Evolutionary conservation across 2,113 vertebrate species (phyloP), one percentile per base, ranked within the genome.

Genomic region (Opisthocomus hoazin): DNA sequence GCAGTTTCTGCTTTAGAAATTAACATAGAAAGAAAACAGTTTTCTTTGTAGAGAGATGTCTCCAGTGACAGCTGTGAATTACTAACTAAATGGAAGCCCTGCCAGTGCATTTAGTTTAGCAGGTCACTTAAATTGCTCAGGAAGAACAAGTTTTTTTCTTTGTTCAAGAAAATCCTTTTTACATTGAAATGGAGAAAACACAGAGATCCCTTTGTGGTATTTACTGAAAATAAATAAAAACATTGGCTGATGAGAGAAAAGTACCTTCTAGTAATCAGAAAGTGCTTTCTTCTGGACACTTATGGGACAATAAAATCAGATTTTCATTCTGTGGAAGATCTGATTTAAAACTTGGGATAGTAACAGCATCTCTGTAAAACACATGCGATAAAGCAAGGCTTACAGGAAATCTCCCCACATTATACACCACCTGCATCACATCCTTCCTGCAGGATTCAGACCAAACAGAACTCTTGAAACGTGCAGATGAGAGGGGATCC

Each of bases 31-130:
- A 92, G 91, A 95, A 97, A 97, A 90, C 75, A 81, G 83, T 87
- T 97, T 93, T 96, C 85, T 97, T 96, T 85, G 39, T 51, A 93
- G 84, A 88, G 63, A 84, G 53, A 76, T 60, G 80, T 96, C 96
- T 96, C 93, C 56, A 46, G 89, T 93, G 93, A 94, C 93, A 97
- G 95, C 88, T 92, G 83, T 77, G 97, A 97, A 97, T 97, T 97
- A 95, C 95, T 79, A 93, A 89, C 77, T 94, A 94, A 97, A 97
- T 93, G 89, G 84, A 97, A 97, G 71, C 36, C 57, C 94, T 89
- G 92, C 92, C 84, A 70, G 54, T 70, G 89, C 93, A 96, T 96
- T 97, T 96, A 87, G 61, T 91, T 93, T 93, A 89, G 86, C 90
- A 79, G 96, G 93, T 89, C 87, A 94, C 83, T 87, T 94, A 92